phyloP scores from a whole-genome alignment of 2,113 vertebrate species.

The Python bivittatus region DNA sequence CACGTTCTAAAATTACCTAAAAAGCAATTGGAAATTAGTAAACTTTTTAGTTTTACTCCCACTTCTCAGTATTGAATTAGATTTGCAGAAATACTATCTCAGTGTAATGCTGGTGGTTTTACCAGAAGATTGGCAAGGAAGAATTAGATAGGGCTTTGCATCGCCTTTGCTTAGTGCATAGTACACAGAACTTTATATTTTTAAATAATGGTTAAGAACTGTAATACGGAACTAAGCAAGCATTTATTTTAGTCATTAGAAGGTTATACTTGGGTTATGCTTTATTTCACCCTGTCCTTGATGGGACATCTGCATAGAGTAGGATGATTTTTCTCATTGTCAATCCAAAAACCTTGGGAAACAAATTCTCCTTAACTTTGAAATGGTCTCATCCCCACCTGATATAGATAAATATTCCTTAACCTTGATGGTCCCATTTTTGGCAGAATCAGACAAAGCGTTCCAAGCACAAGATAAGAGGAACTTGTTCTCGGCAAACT shows the following conservation, averaged over 20 bases:
- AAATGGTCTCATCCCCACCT: background rate
- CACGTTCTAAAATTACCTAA: background rate
- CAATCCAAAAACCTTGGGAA: background rate
- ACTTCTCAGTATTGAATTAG: background rate
- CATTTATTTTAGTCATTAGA: background rate
- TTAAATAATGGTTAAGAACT: background rate
- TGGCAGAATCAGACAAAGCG: background rate
- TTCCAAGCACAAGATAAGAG: background rate
- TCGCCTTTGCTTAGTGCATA: background rate
- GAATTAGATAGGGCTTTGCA: background rate
- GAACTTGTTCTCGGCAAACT: background rate
- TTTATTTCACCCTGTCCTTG: background rate
- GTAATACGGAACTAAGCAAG: background rate
- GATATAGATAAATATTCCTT: background rate
- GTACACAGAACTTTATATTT: background rate
- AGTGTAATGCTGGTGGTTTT: background rate
- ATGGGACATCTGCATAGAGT: background rate
- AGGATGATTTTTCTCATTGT: background rate
- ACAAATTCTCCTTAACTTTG: background rate
- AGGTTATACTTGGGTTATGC: background rate
- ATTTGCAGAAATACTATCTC: background rate
- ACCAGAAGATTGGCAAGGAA: background rate
- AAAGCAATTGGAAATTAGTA: background rate
- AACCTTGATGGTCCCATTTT: background rate
- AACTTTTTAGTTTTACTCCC: background rate